phyloP scores from a whole-genome alignment of 2,113 vertebrate species.

The Zosterops pallidus region DNA sequence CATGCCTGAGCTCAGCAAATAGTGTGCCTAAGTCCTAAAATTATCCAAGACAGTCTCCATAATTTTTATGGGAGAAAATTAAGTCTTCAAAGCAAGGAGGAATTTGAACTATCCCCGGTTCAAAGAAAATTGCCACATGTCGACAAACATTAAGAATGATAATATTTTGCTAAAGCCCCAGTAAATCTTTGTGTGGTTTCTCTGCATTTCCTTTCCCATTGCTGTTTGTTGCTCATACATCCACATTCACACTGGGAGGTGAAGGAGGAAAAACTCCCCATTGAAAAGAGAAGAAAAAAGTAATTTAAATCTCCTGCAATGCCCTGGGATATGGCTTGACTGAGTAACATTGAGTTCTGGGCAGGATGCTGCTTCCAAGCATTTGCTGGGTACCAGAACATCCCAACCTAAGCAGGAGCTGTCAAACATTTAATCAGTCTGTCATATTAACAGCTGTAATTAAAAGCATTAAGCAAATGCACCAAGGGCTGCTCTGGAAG shows the following conservation, averaged over 20 bases:
- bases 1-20: constrained; percentile 45
- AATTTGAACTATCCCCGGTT: constrained; percentile 62
- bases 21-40: constrained; percentile 39
- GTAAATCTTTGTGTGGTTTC: constrained; percentile 67
- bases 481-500: neutral
- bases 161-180: constrained; percentile 68
- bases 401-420: neutral
- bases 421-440: neutral
- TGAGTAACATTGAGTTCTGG: neutral
- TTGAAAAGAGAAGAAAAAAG: neutral
- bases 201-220: constrained; percentile 70
- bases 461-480: constrained; percentile 8
- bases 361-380: neutral
- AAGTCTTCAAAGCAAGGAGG: constrained; percentile 67
- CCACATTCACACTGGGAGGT: constrained; percentile 14
- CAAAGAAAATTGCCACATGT: constrained; percentile 69
- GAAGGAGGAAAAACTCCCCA: neutral
- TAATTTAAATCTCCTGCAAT: neutral
- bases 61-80: constrained; percentile 65
- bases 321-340: neutral
- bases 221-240: constrained; percentile 37
- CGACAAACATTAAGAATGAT: constrained; percentile 69
- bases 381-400: neutral
- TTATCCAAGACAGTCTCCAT: constrained; percentile 51
- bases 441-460: constrained; percentile 12